Base-by-base conservation (phyloP, 2,113 vertebrate species). In the Chitala chitala region DNA sequence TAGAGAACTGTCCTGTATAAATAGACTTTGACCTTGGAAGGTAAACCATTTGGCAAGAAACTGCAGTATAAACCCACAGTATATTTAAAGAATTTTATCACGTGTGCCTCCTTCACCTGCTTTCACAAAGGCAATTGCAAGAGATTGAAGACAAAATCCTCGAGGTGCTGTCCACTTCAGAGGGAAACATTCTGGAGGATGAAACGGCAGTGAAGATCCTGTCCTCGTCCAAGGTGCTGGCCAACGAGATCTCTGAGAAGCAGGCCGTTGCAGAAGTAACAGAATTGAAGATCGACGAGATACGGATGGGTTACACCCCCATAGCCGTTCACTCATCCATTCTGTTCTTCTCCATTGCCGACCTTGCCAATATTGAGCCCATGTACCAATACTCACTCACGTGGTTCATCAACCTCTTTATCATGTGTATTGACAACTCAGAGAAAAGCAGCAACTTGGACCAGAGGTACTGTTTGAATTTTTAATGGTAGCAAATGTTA, bases 351-450 rank as follows among this genome's bases (percentile, higher is more conserved):
- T 98, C 95, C 76, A 94, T 96, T 80, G 94, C 94, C 9, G 94
- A 97, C 15, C 79, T 98, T 77, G 94, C 94, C 64, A 90, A 96
- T 82, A 94, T 98, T 0, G 96, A 98, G 66, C 94, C 95, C 0
- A 96, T 98, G 95, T 98, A 98, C 80, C 95, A 97, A 53, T 96
- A 96, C 80, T 98, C 95, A 0, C 61, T 98, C 77, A 86, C 80
- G 2, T 98, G 96, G 96, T 98, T 97, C 83, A 92, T 97, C 75
- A 89, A 92, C 78, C 88, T 97, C 44, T 98, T 95, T 5, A 54
- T 93, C n/a, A n/a, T n/a, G n/a, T n/a, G n/a, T n/a, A n/a, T n/a
- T n/a, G n/a, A n/a, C n/a, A n/a, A n/a, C n/a, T n/a, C n/a, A n/a
- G n/a, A n/a, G n/a, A n/a, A n/a, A n/a, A n/a, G n/a, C n/a, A n/a